Base-by-base conservation (phyloP, 2,113 vertebrate genomes). In the Isichthys henryi region DNA sequence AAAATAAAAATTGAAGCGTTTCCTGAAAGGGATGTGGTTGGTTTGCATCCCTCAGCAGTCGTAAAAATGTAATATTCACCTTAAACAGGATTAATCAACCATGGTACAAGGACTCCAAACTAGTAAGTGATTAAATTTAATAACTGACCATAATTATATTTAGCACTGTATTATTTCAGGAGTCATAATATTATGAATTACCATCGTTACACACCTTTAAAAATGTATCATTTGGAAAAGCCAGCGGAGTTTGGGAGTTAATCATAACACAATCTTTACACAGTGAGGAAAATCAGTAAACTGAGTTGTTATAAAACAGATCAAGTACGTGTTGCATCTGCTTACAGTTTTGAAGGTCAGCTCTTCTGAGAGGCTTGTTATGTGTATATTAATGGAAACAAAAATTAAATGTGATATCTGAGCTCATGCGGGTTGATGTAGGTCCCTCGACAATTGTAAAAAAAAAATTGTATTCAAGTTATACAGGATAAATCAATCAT, bases 201-300 rank as follows among this genome's bases (percentile, higher is more conserved):
- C 74, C 74, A 80, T 80, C 35, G 35, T 39, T 80, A 80, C 23
- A 62, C 58, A 62, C 74, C 74, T 80, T 77, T 39, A 77, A 77
- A 77, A 77, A 35, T 39, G 74, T 80, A 43, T 80, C 11, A 43
- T 80, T 80, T 43, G 74, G 74, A 80, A 80, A 43, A 15, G 31
- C 19, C 74, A 80, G 39, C 35, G 0, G 74, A 43, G 27, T 39
- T 39, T 39, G 31, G 70, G 15, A 77, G 74, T 80, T 43, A 80
- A 80, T 39, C 31, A 39, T 15, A 77, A 15, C 74, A 43, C 35
- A 43, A 15, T 77, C 70, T 77, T 77, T 39, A 15, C 17, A 19
- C 74, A 80, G 74, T 80, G 74, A 80, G 74, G 74, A 80, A 80
- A 80, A 80, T 80, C 74, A 27, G 74, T 43, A 43, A 80, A 80